A percentile compares a stretch with the other conserved stretches of the same genome.
phyloP scores from a whole-genome alignment of 2,797 vertebrate genomes.

The Sciaenops ocellatus region DNA sequence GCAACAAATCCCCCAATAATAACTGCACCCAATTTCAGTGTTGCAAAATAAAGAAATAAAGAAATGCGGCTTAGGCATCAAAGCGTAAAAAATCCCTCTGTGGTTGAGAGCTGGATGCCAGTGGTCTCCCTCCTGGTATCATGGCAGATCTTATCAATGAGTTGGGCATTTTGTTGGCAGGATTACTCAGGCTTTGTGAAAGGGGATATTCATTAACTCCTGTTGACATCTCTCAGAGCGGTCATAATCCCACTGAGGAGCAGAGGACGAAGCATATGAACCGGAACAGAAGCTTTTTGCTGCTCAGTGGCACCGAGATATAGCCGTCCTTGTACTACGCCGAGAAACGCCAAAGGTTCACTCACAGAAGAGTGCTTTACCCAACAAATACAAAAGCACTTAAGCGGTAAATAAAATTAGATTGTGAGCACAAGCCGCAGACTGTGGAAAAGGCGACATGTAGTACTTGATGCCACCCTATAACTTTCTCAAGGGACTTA shows the following conservation, averaged over 20 bases:
- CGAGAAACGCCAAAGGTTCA: conserved; percentile 62
- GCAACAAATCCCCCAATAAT: conserved; percentile 82
- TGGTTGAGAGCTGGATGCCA: conserved; percentile 73
- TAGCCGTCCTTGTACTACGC: conserved; percentile 28
- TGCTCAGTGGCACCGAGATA: conserved; percentile 47
- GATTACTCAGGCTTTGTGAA: conserved; percentile 80
- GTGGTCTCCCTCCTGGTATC: conserved; percentile 72
- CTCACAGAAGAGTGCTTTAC: conserved; percentile 50
- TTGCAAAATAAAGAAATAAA: conserved; percentile 78
- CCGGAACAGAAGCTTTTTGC: conserved; percentile 62
- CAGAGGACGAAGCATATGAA: conserved; percentile 61
- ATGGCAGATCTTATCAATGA: conserved; percentile 81
- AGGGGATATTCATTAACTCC: conserved; percentile 85
- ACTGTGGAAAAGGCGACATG: conserved; percentile 20
- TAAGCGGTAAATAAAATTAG: conserved; percentile 62
- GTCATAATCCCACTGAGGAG: conserved; percentile 76
- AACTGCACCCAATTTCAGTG: conserved; percentile 78
- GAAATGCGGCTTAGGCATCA: conserved; percentile 72
- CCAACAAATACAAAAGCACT: conserved; percentile 50
- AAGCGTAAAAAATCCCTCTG: conserved; percentile 80
- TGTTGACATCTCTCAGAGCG: conserved; percentile 80
- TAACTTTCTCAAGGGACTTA: conserved; percentile 17
- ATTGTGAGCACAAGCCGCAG: conserved; percentile 13
- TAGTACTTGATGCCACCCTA: conserved; percentile 14
- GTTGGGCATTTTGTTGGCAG: conserved; percentile 75